Conservation (phyloP, 2,113 vertebrate species). For the Cromileptes altivelis region DNA sequence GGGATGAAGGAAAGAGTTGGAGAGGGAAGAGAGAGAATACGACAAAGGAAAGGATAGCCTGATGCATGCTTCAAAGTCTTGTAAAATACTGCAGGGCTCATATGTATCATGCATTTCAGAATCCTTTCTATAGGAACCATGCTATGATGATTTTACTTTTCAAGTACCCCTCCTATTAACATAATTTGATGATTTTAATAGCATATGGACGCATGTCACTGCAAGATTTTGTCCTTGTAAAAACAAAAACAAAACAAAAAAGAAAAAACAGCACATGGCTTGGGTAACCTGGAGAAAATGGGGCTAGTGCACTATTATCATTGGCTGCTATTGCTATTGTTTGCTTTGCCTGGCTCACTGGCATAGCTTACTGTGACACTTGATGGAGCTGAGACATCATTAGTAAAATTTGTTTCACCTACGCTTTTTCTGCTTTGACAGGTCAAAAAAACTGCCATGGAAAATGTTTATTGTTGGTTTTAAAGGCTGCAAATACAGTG, state of each 20-base stretch:
- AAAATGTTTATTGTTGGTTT: background rate
- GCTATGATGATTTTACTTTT: background rate
- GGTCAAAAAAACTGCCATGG: background rate
- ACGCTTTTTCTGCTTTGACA: background rate
- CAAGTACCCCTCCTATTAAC: background rate
- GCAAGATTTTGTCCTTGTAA: too few species aligned
- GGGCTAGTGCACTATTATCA: background rate
- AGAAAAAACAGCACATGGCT: background rate
- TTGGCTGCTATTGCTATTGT: background rate
- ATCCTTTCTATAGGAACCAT: background rate
- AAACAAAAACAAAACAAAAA: too few species aligned
- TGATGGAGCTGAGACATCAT: background rate
- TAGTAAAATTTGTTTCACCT: background rate
- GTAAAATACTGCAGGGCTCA: background rate
- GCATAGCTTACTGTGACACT: background rate
- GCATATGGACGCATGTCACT: background rate
- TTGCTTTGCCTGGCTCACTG: background rate
- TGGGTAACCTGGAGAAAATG: background rate
- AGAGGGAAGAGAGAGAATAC: background rate
- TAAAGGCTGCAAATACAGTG: background rate
- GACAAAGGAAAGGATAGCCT: background rate
- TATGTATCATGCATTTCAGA: background rate
- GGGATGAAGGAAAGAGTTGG: background rate
- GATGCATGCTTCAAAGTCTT: slow-evolving; percentile 11
- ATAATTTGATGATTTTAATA: background rate